Evolutionary conservation across 64 coral and sea anemone species (phyloP).

Genomic region (Montipora foliosa): DNA sequence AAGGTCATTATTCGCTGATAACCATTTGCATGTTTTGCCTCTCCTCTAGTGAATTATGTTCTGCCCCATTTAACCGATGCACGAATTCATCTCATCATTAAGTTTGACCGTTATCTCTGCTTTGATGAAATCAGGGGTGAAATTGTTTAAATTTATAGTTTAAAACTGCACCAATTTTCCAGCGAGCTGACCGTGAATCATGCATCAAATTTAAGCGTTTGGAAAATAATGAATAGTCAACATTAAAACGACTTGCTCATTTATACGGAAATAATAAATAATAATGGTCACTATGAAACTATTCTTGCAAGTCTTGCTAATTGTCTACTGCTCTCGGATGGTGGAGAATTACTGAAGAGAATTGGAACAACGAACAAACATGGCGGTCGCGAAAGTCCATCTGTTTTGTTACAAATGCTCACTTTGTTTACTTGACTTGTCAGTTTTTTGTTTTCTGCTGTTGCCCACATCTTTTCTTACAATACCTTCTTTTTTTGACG

Average conservation of each 20-base stretch:
- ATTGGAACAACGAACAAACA: conserved; percentile 1
- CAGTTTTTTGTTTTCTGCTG: conserved; percentile 7
- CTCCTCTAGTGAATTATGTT: too few species aligned
- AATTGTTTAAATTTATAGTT: too few species aligned
- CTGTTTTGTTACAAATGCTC: conserved; percentile 37
- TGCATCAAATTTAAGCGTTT: too few species aligned
- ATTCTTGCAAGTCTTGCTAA: neutral
- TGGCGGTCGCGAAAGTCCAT: conserved; percentile 1
- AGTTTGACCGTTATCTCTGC: neutral
- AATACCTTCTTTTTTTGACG: neutral
- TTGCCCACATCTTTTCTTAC: conserved; percentile 13
- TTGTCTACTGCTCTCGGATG: neutral
- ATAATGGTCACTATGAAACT: neutral
- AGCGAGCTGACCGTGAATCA: too few species aligned
- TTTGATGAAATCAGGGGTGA: too few species aligned
- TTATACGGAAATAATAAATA: neutral
- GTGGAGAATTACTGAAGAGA: neutral
- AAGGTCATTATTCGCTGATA: neutral
- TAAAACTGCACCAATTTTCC: too few species aligned
- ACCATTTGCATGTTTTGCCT: too few species aligned
- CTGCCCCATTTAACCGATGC: too few species aligned
- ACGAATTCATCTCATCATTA: neutral
- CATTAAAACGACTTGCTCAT: neutral
- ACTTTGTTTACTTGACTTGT: conserved; percentile 5
- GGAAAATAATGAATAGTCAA: too few species aligned